Evolutionary conservation across 2,797 vertebrate genomes (phyloP).

Genomic region (Hydrocynus forskahlii): DNA sequence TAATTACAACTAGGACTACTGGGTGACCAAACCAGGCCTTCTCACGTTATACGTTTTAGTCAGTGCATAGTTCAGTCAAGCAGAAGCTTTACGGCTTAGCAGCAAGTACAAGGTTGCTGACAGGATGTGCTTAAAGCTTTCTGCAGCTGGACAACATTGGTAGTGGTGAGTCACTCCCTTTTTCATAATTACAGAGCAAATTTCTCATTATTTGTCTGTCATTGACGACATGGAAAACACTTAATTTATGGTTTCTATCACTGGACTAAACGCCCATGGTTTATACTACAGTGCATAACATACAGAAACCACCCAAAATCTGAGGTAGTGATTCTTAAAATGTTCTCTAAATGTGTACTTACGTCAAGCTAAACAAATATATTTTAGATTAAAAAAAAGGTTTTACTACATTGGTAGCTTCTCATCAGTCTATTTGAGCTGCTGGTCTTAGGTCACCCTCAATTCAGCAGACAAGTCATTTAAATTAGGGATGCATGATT

Average conservation of each 20-base stretch:
- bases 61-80: conserved; percentile 15
- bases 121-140: conserved; percentile 7
- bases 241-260: conserved; percentile 30
- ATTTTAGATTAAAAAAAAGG: background rate
- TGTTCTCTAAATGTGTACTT: background rate
- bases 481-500: no score
- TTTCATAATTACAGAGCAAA: conserved; percentile 48
- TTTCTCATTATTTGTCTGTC: conserved; percentile 5
- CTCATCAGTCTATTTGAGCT: background rate
- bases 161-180: conserved; percentile 34
- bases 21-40: background rate
- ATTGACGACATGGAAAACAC: background rate
- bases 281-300: background rate
- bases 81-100: conserved; percentile 52
- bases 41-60: background rate
- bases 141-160: conserved; percentile 48
- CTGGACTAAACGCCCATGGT: background rate
- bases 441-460: background rate
- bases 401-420: background rate
- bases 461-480: background rate
- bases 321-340: background rate
- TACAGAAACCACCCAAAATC: background rate
- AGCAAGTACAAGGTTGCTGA: background rate
- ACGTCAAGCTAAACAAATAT: background rate
- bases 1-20: background rate